Base-by-base conservation (phyloP, 2,797 vertebrate genomes). In the Numenius phaeopus region DNA sequence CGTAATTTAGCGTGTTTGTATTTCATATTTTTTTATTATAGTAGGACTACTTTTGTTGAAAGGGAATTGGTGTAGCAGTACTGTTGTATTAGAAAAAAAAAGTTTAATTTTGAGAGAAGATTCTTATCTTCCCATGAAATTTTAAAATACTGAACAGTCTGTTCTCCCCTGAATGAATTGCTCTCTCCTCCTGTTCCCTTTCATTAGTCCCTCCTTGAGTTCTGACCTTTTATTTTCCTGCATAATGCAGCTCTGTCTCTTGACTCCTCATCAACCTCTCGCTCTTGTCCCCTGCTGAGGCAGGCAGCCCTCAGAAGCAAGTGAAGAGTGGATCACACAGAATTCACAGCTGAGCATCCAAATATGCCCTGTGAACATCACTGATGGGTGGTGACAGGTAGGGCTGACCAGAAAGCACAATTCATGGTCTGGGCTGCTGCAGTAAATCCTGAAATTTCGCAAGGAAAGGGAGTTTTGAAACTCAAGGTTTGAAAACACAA, bases 171-270 rank as follows among this genome's bases (percentile, higher is more conserved):
- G 75, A 89, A 82, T 49, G n/a, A 78, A 72, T 50, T 87, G 47
- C 57, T 59, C 10, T 76, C 14, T 94, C 32, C 26, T 83, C 29
- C 79, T 58, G 34, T 59, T 94, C 26, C 47, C 37, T 82, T 79
- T 90, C 44, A 15, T 85, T 84, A 77, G 47, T 80, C 67, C 54
- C 71, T 96, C 55, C 91, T 82, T 94, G 81, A 82, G 55, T 84
- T 66, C 58, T 92, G 90, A 93, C 93, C 73, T 93, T 94, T 87
- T 39, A 12, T 81, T 85, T 92, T 44, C 47, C 44, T 82, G 71
- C 72, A 52, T 84, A 83, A 73, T 77, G 90, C 59, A 87, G 55
- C 21, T 78, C 80, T 62, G 17, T 84, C 65, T 91, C 70, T 47
- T 88, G 77, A 72, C 58, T 96, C 39, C 62, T 83, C 52, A 42